Percentiles rank a stretch among this genome's conserved stretches.
Conservation (phyloP, 2,113 vertebrate species). For the Chlorodrepanis virens region DNA sequence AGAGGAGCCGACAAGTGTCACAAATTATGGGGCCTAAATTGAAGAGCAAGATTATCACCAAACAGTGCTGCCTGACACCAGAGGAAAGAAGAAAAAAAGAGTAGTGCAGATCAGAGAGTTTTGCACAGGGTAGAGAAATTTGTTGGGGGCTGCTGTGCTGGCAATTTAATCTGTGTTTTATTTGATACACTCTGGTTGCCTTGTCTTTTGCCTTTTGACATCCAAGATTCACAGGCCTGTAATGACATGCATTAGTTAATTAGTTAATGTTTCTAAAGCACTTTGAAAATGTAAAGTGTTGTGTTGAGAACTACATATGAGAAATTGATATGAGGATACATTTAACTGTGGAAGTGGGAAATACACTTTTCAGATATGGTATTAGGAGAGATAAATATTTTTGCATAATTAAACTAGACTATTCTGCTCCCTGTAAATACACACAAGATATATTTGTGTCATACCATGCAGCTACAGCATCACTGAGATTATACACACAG, state of each 20-base stretch:
- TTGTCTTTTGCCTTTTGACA: conserved; percentile 39
- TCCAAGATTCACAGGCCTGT: conserved; percentile 32
- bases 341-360: conserved; percentile 9
- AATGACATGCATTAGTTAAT: conserved; percentile 58
- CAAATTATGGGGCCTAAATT: background rate
- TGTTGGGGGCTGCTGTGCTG: background rate
- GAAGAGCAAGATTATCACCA: background rate
- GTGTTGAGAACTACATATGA: background rate
- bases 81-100: background rate
- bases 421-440: conserved; percentile 5
- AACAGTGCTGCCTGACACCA: background rate
- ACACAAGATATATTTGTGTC: background rate
- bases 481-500: background rate
- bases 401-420: conserved; percentile 33
- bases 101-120: background rate
- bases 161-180: background rate
- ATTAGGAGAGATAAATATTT: conserved; percentile 43
- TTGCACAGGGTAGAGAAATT: background rate
- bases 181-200: conserved; percentile 3
- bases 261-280: conserved; percentile 48
- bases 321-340: conserved; percentile 51
- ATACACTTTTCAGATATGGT: conserved; percentile 22
- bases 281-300: conserved; percentile 45
- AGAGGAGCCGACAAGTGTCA: background rate
- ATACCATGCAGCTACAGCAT: background rate